Evolutionary conservation across 2,113 vertebrate species (phyloP), one percentile per base, ranked within the genome.

Genomic region (Uria aalge): DNA sequence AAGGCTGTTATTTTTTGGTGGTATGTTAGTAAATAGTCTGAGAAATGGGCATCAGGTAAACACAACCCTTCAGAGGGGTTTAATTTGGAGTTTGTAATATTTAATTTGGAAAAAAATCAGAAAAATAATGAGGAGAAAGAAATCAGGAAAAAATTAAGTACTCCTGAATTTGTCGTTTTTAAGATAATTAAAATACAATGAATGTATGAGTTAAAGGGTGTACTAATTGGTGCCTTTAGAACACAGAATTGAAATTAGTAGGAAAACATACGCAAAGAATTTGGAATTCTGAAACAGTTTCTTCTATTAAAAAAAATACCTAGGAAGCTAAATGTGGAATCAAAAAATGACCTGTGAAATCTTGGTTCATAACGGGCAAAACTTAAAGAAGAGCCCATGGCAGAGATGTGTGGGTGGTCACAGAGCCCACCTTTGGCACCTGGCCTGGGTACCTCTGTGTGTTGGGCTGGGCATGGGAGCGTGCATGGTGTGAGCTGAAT

Each of bases 401-500:
- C 23, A 43, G 83, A 57, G 48, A 15, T 3, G 19, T 8, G 38
- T 29, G 75, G 38, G 38, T 19, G 60, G 30, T 81, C 38, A 27
- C 29, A 29, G 57, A 56, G 47, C 22, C 32, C 15, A 19, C 8
- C 26, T 62, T 50, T 22, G 16, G n/a, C 23, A 8, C 19, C 4
- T 3, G 8, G 34, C 34, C 48, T 47, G 71, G 50, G 41, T 32
- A 18, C 27, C 1, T 1, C 29, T 3, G 3, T 2, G n/a, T 10
- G 18, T 10, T 19, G 30, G 72, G 36, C 43, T 17, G 15, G 36
- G 52, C 23, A 10, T 1, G 29, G 29, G 19, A 30, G 30, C 1
- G 4, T 3, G n/a, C 19, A 4, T 4, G 3, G 23, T 2, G 30
- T 2, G 72, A 43, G 62, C 1, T 30, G 36, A 13, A 17, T 43